Percentiles rank a stretch among this genome's conserved stretches.
phyloP scores from a whole-genome alignment of 2,888 invertebrate species.

The Gerosis bhagava region DNA sequence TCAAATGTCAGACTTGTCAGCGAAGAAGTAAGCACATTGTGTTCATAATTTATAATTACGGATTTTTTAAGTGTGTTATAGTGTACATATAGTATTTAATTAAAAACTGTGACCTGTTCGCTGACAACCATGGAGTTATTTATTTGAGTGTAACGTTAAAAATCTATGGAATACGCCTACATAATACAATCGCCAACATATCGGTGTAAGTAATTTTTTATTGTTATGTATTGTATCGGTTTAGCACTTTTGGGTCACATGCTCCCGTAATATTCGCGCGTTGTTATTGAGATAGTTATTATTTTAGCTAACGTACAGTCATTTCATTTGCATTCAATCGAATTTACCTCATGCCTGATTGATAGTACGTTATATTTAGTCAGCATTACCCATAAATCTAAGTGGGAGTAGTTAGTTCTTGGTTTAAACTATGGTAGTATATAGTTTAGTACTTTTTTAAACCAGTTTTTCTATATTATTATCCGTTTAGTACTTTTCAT shows the following conservation, averaged over 20 bases:
- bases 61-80: background rate
- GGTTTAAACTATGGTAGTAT: slow-evolving; percentile 26
- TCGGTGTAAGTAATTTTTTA: slow-evolving; percentile 62
- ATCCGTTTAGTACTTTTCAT: too few relatives aligned
- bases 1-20: slow-evolving; percentile 54
- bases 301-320: slow-evolving; percentile 61
- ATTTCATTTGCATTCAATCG: slow-evolving; percentile 75
- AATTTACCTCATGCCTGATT: slow-evolving; percentile 54
- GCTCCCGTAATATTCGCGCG: slow-evolving; percentile 46
- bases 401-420: slow-evolving; percentile 30
- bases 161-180: slow-evolving; percentile 68
- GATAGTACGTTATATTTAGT: slow-evolving; percentile 33
- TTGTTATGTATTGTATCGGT: slow-evolving; percentile 16
- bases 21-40: slow-evolving; percentile 49
- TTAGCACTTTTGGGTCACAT: slow-evolving; percentile 53
- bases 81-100: slow-evolving; percentile 35
- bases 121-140: slow-evolving; percentile 51
- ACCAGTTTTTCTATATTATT: too few relatives aligned
- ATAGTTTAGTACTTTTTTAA: slow-evolving; percentile 31
- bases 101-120: slow-evolving; percentile 34
- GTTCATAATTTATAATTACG: slow-evolving; percentile 36
- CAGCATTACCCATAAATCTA: slow-evolving; percentile 36
- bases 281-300: slow-evolving; percentile 53
- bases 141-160: slow-evolving; percentile 49
- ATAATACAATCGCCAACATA: slow-evolving; percentile 55